Base-by-base conservation (phyloP, 2,113 vertebrate species). In the Calypte anna region DNA sequence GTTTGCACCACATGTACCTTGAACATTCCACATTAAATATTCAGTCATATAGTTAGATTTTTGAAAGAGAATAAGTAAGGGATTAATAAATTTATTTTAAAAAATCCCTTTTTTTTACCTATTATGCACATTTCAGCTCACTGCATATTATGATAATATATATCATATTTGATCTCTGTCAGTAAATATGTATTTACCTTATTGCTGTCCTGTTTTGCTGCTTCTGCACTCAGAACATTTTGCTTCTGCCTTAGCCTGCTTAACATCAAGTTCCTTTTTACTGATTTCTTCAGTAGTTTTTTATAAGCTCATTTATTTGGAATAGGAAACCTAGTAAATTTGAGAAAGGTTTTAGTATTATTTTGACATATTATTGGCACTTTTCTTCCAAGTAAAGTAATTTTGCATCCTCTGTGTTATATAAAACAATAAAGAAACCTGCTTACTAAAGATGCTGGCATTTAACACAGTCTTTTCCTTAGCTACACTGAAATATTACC, bases 401-500 rank as follows among this genome's bases (percentile, higher is more conserved):
- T 79, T 80, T 54, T 80, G 21, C 78, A 23, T 9, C 91, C 22
- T 68, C 55, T 88, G 70, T 58, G 19, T 63, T 87, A 61, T 5
- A 72, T 27, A 90, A 87, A 87, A 76, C 21, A 82, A 55, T 46
- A 73, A 77, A 82, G 64, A 87, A 93, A 21, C 14, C 22, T 66
- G 8, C 57, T 94, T 87, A 31, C 40, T 73, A 64, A 89, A 83
- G 61, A 64, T 61, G 19, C 38, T 80, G 61, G 36, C 48, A 82
- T 84, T 94, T 96, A 54, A 84, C 63, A 91, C 31, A 62, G 51
- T 68, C 62, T 92, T 93, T 58, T 53, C 28, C 73, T 94, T 85
- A 89, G 69, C 43, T 44, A 51, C 64, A 51, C 46, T 84, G 68
- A 82, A 94, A 94, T 93, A 76, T 95, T 84, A 89, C 84, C 92